Evolutionary conservation across 2,888 invertebrate species (phyloP).

Genomic region (Caenorhabditis sp.): DNA sequence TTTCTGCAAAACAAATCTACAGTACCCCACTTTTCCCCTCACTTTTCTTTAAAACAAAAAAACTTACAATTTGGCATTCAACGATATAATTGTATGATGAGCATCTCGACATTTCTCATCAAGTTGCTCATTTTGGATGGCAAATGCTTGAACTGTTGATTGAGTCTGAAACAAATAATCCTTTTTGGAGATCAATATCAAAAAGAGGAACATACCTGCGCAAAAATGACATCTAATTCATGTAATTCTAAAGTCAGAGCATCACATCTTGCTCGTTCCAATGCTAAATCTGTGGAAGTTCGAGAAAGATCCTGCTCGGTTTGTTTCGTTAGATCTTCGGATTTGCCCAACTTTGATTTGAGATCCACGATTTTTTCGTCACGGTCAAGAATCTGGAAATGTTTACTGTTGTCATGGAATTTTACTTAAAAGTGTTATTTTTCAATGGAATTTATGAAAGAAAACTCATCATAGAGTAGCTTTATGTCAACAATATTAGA

Average conservation of each 20-base stretch:
- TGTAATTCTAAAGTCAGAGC: conserved; percentile 32
- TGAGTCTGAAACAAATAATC: conserved; percentile 29
- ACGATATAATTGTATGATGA: conserved; percentile 22
- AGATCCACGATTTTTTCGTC: conserved; percentile 32
- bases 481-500: too few species aligned
- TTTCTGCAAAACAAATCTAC: conserved; percentile 35
- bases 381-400: conserved; percentile 15
- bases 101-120: conserved; percentile 31
- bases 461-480: too few species aligned
- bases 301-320: conserved; percentile 29
- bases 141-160: conserved; percentile 35
- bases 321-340: conserved; percentile 29
- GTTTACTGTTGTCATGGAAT: too few species aligned
- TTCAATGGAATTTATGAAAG: too few species aligned
- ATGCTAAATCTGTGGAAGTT: conserved; percentile 34
- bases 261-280: conserved; percentile 35
- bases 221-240: conserved; percentile 33
- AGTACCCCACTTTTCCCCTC: background rate
- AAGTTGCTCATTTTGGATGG: conserved; percentile 35
- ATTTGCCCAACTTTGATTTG: conserved; percentile 20
- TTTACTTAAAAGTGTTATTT: too few species aligned
- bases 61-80: conserved; percentile 42
- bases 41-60: background rate
- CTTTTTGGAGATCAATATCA: too few species aligned
- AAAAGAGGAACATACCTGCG: too few species aligned